Evolutionary conservation across 2,888 invertebrate genomes (phyloP).

Genomic region (Sepiola atlantica): DNA sequence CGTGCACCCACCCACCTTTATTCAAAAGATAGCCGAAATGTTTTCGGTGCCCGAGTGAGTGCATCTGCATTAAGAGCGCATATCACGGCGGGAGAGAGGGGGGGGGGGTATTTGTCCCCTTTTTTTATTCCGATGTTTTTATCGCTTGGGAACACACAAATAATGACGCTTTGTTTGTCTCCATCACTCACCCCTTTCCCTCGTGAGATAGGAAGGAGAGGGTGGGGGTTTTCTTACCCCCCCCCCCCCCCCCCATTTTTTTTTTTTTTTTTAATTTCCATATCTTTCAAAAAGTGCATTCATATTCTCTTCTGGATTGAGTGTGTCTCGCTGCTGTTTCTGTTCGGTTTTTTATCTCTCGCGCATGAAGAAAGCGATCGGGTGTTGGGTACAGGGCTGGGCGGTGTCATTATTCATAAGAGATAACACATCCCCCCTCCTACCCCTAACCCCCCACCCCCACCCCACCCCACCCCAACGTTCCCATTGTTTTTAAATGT

Average conservation of each 20-base stretch:
- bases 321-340: background rate
- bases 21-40: too few relatives aligned
- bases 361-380: background rate
- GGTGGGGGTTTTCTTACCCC: too few relatives aligned
- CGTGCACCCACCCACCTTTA: too few relatives aligned
- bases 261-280: background rate
- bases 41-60: background rate
- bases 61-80: background rate
- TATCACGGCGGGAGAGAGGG: too few relatives aligned
- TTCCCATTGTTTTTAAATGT: background rate
- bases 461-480: background rate
- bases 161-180: constrained; percentile 32
- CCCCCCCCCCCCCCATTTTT: too few relatives aligned
- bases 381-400: background rate
- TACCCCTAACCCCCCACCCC: background rate
- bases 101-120: background rate
- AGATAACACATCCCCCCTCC: too few relatives aligned
- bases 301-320: background rate
- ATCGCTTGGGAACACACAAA: constrained; percentile 32
- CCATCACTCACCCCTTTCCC: background rate
- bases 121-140: background rate
- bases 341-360: background rate
- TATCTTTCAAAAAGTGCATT: constrained; percentile 9
- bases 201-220: background rate
- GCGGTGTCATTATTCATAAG: background rate